Base-by-base conservation (phyloP, 1,140 invertebrate genomes). In the Riptortus pedestris region DNA sequence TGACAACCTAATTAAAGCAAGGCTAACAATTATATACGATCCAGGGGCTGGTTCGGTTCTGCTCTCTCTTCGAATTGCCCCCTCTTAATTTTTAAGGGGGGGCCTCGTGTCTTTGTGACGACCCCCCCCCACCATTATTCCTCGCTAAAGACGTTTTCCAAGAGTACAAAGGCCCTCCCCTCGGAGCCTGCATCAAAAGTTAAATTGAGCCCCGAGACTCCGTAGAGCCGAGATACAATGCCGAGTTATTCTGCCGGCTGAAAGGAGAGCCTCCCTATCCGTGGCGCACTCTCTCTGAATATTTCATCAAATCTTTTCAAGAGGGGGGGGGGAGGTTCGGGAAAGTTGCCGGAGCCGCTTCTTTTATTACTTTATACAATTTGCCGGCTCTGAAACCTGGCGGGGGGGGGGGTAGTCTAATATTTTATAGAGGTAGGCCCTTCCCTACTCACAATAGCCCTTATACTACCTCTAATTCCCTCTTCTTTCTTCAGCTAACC, bases 301-400 rank as follows among this genome's bases (percentile, higher is more conserved):
- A 59, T 59, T 59, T 59, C 26, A 59, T 31, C 18, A 59, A 59
- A 59, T 59, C 57, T 59, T 59, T 59, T 59, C 57, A 59, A 55
- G 57, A 29, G 24, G 57, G 31, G 57, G n/a, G 26, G 48, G n/a
- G 7, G 48, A 18, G n/a, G n/a, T n/a, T n/a, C n/a, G n/a, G n/a
- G n/a, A n/a, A n/a, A n/a, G n/a, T 26, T 26, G 52, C 52, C 28
- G 18, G 24, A 29, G 52, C 24, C 24, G 57, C 57, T 59, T 59
- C 57, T 59, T 59, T 59, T 59, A 59, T 59, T 59, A 59, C 57
- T 59, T 59, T 59, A 59, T 59, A 59, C 57, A 59, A 59, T 59
- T 59, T 59, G 57, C 57, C 57, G 28, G 57, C 22, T 51, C 31
- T n/a, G n/a, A n/a, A n/a, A n/a, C n/a, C n/a, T n/a, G n/a, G 31